These are phyloP conservation scores for Cryptus viduatorius DNA, from an alignment of 2,888 invertebrate species.

Conservation along the genomic window DNA sequence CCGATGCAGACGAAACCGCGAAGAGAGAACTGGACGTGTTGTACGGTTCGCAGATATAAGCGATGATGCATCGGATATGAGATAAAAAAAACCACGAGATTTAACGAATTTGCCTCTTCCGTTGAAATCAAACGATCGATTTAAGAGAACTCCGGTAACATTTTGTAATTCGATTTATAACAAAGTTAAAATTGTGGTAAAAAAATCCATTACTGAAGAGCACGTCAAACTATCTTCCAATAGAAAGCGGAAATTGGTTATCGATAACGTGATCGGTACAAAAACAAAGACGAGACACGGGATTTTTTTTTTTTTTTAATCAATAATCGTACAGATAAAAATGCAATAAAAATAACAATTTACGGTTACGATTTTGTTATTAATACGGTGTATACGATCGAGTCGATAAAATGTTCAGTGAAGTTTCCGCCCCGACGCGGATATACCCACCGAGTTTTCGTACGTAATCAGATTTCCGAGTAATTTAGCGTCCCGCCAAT, in stretches of 20 bases:
- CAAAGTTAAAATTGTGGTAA: not conserved
- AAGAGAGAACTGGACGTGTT: not conserved
- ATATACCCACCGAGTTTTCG: constrained; percentile 18
- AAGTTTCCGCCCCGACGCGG: not conserved
- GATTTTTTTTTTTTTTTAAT: too few species aligned
- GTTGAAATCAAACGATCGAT: constrained; percentile 15
- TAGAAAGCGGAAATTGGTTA: too few species aligned
- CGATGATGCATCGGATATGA: constrained; percentile 66
- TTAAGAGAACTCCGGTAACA: not conserved
- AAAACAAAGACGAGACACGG: too few species aligned
- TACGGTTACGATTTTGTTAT: not conserved
- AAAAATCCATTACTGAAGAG: not conserved
- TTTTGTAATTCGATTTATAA: constrained; percentile 1
- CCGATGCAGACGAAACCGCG: not conserved
- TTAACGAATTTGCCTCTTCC: constrained; percentile 68
- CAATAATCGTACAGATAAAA: too few species aligned
- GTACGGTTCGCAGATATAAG: constrained; percentile 61
- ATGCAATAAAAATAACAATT: not conserved
- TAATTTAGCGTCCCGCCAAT: constrained; percentile 4
- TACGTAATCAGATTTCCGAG: constrained; percentile 34
- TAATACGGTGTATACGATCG: not conserved
- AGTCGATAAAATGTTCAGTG: not conserved
- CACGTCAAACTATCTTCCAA: too few species aligned
- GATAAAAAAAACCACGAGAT: constrained; percentile 60
- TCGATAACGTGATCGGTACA: too few species aligned